Percentiles rank a stretch among this genome's conserved stretches.
Conservation (phyloP, 2,113 vertebrate genomes). For the Ploceus nigricollis region DNA sequence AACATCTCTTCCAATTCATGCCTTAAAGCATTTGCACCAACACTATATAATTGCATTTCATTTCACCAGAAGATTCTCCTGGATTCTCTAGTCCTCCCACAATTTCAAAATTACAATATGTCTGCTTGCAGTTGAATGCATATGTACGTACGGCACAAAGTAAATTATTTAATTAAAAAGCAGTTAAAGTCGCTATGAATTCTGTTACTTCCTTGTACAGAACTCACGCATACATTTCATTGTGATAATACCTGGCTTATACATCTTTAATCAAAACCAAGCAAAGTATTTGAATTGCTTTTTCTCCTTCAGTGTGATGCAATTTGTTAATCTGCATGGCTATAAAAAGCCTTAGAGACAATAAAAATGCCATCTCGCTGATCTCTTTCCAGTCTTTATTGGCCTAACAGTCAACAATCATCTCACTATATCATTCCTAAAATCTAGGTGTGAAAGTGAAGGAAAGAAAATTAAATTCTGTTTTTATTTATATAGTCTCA, state of each 20-base stretch:
- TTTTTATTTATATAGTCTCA: not conserved
- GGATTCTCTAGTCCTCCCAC: conserved; percentile 35
- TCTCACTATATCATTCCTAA: not conserved
- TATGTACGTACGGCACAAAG: not conserved
- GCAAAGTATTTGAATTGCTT: not conserved
- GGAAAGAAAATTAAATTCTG: not conserved
- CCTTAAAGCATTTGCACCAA: conserved; percentile 9
- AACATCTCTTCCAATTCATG: conserved; percentile 33
- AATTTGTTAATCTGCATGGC: not conserved
- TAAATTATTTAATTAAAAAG: conserved; percentile 53
- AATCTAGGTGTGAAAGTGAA: conserved; percentile 19
- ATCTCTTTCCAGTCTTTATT: not conserved
- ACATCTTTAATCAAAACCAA: conserved; percentile 30
- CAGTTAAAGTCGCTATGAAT: conserved; percentile 35
- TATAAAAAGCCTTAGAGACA: conserved; percentile 2
- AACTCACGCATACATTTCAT: not conserved
- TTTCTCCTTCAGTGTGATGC: conserved; percentile 1
- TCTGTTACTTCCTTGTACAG: conserved; percentile 13
- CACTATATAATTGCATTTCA: conserved; percentile 51
- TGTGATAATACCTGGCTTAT: conserved; percentile 41
- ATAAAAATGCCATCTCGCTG: not conserved
- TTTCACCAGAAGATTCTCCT: conserved; percentile 46
- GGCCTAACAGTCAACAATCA: not conserved
- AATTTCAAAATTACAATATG: conserved; percentile 49
- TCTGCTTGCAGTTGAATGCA: conserved; percentile 12